Percentiles rank a stretch among this genome's conserved stretches.
Conservation (phyloP, 2,113 vertebrate species). For the Geococcyx californianus region DNA sequence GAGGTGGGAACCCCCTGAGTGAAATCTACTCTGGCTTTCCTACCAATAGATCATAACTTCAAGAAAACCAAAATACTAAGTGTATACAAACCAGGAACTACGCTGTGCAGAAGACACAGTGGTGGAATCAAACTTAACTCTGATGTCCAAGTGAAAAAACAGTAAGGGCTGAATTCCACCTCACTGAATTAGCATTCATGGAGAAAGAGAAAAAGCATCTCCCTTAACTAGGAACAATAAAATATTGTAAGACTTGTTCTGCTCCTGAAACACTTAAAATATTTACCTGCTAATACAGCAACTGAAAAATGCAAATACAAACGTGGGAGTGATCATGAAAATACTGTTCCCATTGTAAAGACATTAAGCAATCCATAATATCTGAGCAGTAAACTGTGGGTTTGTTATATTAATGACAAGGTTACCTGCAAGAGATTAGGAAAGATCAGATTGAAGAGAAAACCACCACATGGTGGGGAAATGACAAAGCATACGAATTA, state of each 20-base stretch:
- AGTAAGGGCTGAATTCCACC: fast-evolving
- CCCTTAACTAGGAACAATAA: not conserved
- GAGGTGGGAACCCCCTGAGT: fast-evolving
- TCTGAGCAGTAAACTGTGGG: fast-evolving
- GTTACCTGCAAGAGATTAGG: not conserved
- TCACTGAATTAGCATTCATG: fast-evolving
- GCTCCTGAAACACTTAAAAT: not conserved
- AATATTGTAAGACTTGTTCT: not conserved
- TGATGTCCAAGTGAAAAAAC: fast-evolving
- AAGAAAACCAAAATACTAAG: not conserved
- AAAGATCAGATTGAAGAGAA: not conserved
- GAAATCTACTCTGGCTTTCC: too few species aligned
- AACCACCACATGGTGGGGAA: fast-evolving
- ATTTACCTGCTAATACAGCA: not conserved
- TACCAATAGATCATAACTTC: fast-evolving
- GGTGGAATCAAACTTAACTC: fast-evolving
- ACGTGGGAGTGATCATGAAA: fast-evolving
- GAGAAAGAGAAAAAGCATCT: not conserved
- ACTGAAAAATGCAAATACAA: fast-evolving
- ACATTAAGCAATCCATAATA: fast-evolving
- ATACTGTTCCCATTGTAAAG: not conserved
- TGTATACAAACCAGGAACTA: not conserved
- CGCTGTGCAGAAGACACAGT: fast-evolving
- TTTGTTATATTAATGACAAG: not conserved
- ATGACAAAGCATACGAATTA: fast-evolving